Evolutionary conservation across 2,888 invertebrate genomes (phyloP).

Genomic region (Synanthedon andrenaeformis): DNA sequence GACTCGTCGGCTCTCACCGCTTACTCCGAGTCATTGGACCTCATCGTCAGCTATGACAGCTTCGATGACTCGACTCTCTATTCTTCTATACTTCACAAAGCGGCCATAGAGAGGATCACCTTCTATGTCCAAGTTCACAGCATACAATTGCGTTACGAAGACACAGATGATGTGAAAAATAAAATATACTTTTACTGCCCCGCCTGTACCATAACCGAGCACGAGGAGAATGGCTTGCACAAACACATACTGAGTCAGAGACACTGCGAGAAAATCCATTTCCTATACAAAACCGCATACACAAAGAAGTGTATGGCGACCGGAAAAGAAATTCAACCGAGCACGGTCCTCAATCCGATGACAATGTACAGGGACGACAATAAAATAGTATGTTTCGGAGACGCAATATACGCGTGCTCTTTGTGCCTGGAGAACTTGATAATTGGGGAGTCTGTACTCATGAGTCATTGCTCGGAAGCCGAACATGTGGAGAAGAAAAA

Average conservation of each 20-base stretch:
- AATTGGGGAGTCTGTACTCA: constrained; percentile 49
- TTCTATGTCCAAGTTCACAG: constrained; percentile 61
- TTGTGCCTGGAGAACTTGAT: constrained; percentile 56
- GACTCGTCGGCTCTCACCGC: constrained; percentile 50
- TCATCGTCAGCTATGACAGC: constrained; percentile 50
- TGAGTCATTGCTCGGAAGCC: constrained; percentile 42
- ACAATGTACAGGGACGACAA: constrained; percentile 59
- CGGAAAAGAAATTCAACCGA: constrained; percentile 55
- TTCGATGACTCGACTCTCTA: constrained; percentile 47
- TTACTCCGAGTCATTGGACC: constrained; percentile 54
- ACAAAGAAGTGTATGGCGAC: constrained; percentile 51
- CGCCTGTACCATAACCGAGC: constrained; percentile 32
- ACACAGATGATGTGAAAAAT: constrained; percentile 26
- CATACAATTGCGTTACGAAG: constrained; percentile 41
- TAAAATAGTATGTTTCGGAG: constrained; percentile 61
- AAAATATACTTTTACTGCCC: constrained; percentile 43
- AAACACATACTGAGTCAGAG: constrained; percentile 43
- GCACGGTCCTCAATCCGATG: constrained; percentile 57
- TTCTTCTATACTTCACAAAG: constrained; percentile 38
- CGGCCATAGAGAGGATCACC: constrained; percentile 52
- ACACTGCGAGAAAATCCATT: constrained; percentile 58
- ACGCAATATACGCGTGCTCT: constrained; percentile 53
- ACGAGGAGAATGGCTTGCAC: constrained; percentile 41
- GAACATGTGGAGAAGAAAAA: constrained; percentile 39
- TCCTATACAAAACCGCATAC: constrained; percentile 56